Percentiles rank a stretch among this genome's conserved stretches.
phyloP scores from a whole-genome alignment of 2,113 vertebrate genomes.

The Callipepla californica region DNA sequence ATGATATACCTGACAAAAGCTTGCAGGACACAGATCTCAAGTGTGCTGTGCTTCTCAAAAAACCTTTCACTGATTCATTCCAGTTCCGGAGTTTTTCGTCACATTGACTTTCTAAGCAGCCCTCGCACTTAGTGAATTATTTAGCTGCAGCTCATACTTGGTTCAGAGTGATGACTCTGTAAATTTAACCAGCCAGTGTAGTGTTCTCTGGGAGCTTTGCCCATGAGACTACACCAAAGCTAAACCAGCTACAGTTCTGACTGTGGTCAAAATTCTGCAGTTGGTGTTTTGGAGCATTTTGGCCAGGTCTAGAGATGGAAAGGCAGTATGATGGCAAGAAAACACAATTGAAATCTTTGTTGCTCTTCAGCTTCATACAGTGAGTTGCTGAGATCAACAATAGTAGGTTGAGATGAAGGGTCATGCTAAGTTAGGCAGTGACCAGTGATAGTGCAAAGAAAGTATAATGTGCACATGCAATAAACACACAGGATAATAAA shows the following conservation, averaged over 20 bases:
- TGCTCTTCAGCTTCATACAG: not conserved
- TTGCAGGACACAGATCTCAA: not conserved
- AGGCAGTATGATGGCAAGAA: not conserved
- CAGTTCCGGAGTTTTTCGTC: not conserved
- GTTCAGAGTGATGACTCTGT: not conserved
- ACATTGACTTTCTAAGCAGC: not conserved
- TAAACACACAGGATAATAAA: not conserved
- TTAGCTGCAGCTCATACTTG: not conserved
- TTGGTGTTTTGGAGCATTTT: not conserved
- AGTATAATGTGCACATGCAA: not conserved
- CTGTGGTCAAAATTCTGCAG: not conserved
- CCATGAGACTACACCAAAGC: not conserved
- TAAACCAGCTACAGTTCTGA: not conserved
- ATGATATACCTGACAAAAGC: not conserved
- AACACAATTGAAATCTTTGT: fast-evolving
- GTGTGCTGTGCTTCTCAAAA: not conserved
- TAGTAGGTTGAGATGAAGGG: not conserved
- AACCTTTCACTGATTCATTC: not conserved
- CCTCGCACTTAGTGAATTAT: not conserved
- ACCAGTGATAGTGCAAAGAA: not conserved
- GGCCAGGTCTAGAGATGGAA: not conserved
- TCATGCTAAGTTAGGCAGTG: not conserved
- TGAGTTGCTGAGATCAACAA: not conserved
- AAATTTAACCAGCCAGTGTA: not conserved
- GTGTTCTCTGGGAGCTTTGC: not conserved